Percentiles rank a stretch among this genome's conserved stretches.
These are phyloP conservation scores for Monopterus albus DNA, from an alignment of 2,113 vertebrate genomes.

Conservation along the genomic window DNA sequence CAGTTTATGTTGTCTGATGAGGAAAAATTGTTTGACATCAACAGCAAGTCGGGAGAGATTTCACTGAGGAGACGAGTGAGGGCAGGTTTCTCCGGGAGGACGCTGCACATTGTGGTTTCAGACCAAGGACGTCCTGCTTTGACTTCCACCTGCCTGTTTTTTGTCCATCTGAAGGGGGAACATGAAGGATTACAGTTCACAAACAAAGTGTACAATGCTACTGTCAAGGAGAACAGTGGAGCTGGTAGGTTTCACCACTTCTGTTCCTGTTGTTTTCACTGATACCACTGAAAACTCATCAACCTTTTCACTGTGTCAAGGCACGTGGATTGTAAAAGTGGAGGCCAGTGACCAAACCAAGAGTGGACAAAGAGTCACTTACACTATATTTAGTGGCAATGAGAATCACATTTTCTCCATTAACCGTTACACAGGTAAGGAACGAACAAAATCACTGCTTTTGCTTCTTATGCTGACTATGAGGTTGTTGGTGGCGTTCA, in stretches of 20 bases:
- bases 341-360: conserved; percentile 78
- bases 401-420: conserved; percentile 85
- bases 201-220: conserved; percentile 80
- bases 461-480: too few species aligned
- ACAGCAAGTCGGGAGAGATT: conserved; percentile 84
- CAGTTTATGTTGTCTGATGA: conserved; percentile 75
- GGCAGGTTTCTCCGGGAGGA: conserved; percentile 78
- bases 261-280: background rate
- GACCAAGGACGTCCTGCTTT: conserved; percentile 85
- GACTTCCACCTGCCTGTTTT: conserved; percentile 84
- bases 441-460: background rate
- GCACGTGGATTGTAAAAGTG: conserved; percentile 86
- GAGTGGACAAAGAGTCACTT: conserved; percentile 78
- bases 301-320: conserved; percentile 66
- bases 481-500: too few species aligned
- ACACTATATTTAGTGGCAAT: conserved; percentile 87
- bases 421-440: conserved; percentile 85
- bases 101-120: conserved; percentile 80
- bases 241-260: conserved; percentile 76
- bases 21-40: conserved; percentile 84
- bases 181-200: conserved; percentile 84
- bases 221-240: conserved; percentile 86
- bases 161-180: conserved; percentile 84
- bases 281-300: background rate
- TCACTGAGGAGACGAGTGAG: conserved; percentile 76